Percentiles rank a stretch among this genome's conserved stretches.
Evolutionary conservation across 2,797 vertebrate genomes (phyloP).

Genomic region (Takifugu rubripes): DNA sequence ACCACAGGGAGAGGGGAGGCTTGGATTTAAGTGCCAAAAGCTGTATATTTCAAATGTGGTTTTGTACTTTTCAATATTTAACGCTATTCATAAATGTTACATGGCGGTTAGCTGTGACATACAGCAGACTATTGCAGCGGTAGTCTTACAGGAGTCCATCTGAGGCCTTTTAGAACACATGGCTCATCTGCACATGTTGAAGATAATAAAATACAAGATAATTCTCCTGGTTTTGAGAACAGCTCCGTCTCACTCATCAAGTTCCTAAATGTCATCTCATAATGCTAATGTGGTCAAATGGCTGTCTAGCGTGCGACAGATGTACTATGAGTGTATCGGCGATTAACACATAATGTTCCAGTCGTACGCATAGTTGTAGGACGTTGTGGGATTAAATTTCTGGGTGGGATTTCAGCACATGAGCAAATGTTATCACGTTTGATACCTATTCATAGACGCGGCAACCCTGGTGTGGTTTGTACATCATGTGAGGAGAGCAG

Average conservation of each 20-base stretch:
- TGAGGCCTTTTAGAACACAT: no score
- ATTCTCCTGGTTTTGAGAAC: no score
- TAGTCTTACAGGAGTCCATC: no score
- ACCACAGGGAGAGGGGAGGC: background rate
- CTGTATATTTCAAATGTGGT: slow-evolving; percentile 24
- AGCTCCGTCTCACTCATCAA: no score
- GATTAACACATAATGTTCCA: background rate
- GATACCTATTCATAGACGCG: slow-evolving; percentile 1
- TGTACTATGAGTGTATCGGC: background rate
- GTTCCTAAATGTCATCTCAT: background rate
- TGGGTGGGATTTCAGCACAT: background rate
- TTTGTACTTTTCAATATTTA: slow-evolving; percentile 32
- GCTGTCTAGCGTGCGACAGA: background rate
- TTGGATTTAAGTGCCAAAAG: slow-evolving; percentile 25
- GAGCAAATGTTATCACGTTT: background rate
- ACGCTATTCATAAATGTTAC: slow-evolving; percentile 41
- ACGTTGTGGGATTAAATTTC: background rate
- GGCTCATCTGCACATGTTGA: no score
- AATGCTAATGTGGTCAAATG: background rate
- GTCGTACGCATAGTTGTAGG: background rate
- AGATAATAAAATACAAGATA: no score
- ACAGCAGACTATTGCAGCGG: slow-evolving; percentile 1
- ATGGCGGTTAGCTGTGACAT: slow-evolving; percentile 11
- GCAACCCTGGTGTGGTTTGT: slow-evolving; percentile 5
- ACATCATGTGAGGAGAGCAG: slow-evolving; percentile 10